Base-by-base conservation (phyloP, 2,888 invertebrate genomes). In the Oxycera nigricornis region DNA sequence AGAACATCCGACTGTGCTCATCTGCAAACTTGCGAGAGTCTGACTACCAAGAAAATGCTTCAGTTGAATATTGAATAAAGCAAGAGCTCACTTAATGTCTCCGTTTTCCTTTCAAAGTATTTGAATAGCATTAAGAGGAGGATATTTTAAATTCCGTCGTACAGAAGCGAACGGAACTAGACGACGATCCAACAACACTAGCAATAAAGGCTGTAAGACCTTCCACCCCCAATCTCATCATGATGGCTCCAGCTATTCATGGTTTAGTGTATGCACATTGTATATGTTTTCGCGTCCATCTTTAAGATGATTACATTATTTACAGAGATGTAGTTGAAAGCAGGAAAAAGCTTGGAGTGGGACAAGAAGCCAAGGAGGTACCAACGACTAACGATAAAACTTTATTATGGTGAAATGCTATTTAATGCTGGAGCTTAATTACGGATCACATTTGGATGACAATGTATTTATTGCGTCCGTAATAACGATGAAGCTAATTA, bases 231-330 rank as follows among this genome's bases (percentile, higher is more conserved):
- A 17, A 17, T 17, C 17, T 7, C n/a, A n/a, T n/a, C n/a, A n/a
- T n/a, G 6, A 46, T 46, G 11, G 35, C 35, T 35, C 35, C 35
- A n/a, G 57, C 26, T 57, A 28, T 57, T 26, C 28, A 11, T n/a
- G n/a, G n/a, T n/a, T 11, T 57, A 28, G 6, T 14, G 57, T 1
- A 26, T 3, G 17, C 55, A 20, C 24, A n/a, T 3, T 2, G 14
- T 26, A 14, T 22, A 9, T 57, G 14, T 26, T 57, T 24, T 57
- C 26, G 14, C 26, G 28, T 57, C 57, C 28, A 46, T 57, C 3
- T 26, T 9, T 57, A 28, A 57, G 26, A 24, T 57, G 57, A 57
- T 57, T 26, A 57, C 57, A 57, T 57, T 57, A 57, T 57, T 57
- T 57, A 57, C 57, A 26, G 22, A 20, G 24, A 11, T 11, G 46